phyloP scores from a whole-genome alignment of 2,113 vertebrate genomes.

The Gadus macrocephalus region DNA sequence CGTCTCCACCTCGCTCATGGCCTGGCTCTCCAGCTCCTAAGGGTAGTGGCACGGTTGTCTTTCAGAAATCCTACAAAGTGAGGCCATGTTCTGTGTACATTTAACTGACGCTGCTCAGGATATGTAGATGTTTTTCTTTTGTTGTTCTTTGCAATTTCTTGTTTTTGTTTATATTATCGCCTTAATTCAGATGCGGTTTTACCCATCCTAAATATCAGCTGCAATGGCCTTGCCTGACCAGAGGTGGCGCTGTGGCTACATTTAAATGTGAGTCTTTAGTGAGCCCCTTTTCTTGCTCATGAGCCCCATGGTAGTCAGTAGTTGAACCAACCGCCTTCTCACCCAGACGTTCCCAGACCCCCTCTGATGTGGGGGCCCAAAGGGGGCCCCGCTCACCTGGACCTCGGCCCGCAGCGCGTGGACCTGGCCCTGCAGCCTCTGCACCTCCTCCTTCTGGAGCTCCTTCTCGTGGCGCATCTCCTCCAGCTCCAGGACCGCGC shows the following conservation, averaged over 20 bases:
- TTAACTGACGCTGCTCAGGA: background rate
- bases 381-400: slow-evolving; percentile 66
- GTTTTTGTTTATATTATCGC: too few species aligned
- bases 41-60: too few species aligned
- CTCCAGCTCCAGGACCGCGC: slow-evolving; percentile 83
- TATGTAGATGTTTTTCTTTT: background rate
- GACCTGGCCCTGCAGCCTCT: slow-evolving; percentile 86
- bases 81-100: background rate
- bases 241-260: too few species aligned
- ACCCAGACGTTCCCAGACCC: too few species aligned
- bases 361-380: background rate
- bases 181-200: too few species aligned
- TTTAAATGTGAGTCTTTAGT: too few species aligned
- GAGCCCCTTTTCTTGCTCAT: too few species aligned
- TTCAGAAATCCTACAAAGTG: background rate
- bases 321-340: too few species aligned
- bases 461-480: slow-evolving; percentile 92
- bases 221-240: too few species aligned
- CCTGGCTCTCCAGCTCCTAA: slow-evolving; percentile 89
- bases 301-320: too few species aligned
- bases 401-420: slow-evolving; percentile 84
- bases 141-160: too few species aligned
- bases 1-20: slow-evolving; percentile 82
- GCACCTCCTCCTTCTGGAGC: slow-evolving; percentile 87
- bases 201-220: too few species aligned